phyloP scores from a whole-genome alignment of 2,113 vertebrate genomes.

The Hemiscyllium ocellatum region DNA sequence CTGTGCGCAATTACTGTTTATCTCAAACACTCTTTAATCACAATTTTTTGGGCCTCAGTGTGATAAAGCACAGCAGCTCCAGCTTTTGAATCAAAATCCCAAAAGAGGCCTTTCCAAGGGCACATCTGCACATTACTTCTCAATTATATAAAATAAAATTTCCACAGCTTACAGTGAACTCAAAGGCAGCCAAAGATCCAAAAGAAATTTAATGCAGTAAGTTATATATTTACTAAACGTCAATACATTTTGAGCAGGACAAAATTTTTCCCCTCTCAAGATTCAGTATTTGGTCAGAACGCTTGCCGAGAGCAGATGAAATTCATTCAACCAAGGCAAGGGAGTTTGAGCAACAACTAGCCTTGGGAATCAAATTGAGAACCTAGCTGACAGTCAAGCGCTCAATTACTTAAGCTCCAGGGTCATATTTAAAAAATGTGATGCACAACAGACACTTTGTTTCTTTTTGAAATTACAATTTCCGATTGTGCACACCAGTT shows the following conservation, averaged over 20 bases:
- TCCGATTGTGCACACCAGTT: background rate
- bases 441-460: constrained; percentile 8
- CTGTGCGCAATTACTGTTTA: constrained; percentile 50
- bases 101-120: constrained; percentile 46
- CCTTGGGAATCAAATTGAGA: background rate
- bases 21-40: constrained; percentile 66
- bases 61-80: constrained; percentile 61
- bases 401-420: background rate
- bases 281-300: no score
- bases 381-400: background rate
- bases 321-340: background rate
- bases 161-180: constrained; percentile 49
- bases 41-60: constrained; percentile 48
- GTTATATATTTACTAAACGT: background rate
- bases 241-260: background rate
- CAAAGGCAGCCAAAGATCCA: background rate
- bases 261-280: background rate
- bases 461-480: background rate
- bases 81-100: constrained; percentile 55
- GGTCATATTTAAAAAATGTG: background rate
- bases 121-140: constrained; percentile 41
- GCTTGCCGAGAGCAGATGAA: constrained; percentile 18
- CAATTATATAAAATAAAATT: constrained; percentile 46
- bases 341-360: constrained; percentile 15
- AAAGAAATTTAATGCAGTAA: background rate